Base-by-base conservation (phyloP, 2,113 vertebrate genomes). In the Globicephala melas region DNA sequence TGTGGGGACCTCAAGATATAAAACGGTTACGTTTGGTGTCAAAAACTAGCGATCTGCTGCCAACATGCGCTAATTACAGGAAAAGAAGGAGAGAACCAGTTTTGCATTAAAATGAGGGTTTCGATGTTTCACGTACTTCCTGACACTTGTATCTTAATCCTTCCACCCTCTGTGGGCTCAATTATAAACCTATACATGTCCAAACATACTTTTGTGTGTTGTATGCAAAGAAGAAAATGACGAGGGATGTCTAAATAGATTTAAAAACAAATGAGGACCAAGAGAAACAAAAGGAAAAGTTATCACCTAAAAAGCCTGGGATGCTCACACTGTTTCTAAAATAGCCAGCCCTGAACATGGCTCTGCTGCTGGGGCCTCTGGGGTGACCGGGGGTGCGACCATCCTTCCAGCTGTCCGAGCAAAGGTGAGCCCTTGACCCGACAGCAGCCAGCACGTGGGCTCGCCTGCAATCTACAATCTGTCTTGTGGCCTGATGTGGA, bases 161-260 rank as follows among this genome's bases (percentile, higher is more conserved):
- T 84, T 70, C 23, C 25, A 62, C 31, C 17, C 68, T 12, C 53
- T 38, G 11, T 63, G 58, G 71, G n/a, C n/a, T 25, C n/a, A 36
- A 21, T 77, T 71, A 89, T 21, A 68, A 71, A 58, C 58, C 8
- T 74, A 17, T 0, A 26, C 55, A 74, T 11, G 79, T 58, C 60
- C 44, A 86, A 53, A 95, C 8, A 81, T 23, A 82, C 14, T 53
- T 95, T 15, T 55, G 41, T 23, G 70, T 15, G 20, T 6, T 74
- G 74, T 23, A 81, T 33, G 60, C 38, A 91, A 89, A 82, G 41
- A 94, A 77, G 36, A 92, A 86, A 89, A 44, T n/a, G 26, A 73
- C 38, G 33, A 50, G n/a, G 63, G 58, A 36, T 26, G 68, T 73
- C 53, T 82, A 44, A 63, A 79, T 3, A 90, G 50, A 68, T 41